Base-by-base conservation (phyloP, 2,113 vertebrate genomes). In the Accipiter cooperii region DNA sequence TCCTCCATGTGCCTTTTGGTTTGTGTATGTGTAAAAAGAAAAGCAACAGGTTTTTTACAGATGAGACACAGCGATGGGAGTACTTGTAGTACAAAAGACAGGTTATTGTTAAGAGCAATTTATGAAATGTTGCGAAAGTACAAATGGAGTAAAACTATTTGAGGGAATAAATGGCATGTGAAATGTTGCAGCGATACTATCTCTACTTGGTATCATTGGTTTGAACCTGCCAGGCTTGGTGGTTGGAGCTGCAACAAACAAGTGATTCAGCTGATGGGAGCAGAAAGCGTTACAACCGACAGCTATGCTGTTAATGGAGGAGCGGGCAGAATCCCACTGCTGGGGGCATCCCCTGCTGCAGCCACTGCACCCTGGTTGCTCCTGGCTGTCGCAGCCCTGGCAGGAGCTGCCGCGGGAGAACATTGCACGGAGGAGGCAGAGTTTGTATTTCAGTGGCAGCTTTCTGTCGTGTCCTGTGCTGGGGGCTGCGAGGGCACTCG, bases 401-500 rank as follows among this genome's bases (percentile, higher is more conserved):
- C 55, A 21, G 6, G 47, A 79, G 79, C 74, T 70, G 65, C 74
- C 5, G 3, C 1, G 47, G 57, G 57, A 44, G 29, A 19, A 15
- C 3, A 1, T 7, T 16, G 42, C 60, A 4, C 1, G 4, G 86
- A 47, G 58, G 44, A 60, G 38, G 47, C 70, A n/a, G 74, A 28
- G 47, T 24, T 55, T 29, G 36, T 13, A 1, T 64, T 71, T 69
- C 57, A 44, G 88, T 1, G 0, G 40, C 79, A 85, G 63, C 44
- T 74, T 77, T 36, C 18, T 36, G 3, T 17, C 6, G 0, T 12
- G 61, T 5, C 71, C 8, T 7, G 33, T 6, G 0, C 18, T 2
- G 29, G 28, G 24, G 42, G 13, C 19, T 49, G 19, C 0, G 1
- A 58, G 49, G 34, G 6, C 20, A 7, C 1, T 1, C 2, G 1